Percentiles rank a stretch among this genome's conserved stretches.
Evolutionary conservation across 1,140 invertebrate species (phyloP).

Genomic region (Drosophila paulistorum): DNA sequence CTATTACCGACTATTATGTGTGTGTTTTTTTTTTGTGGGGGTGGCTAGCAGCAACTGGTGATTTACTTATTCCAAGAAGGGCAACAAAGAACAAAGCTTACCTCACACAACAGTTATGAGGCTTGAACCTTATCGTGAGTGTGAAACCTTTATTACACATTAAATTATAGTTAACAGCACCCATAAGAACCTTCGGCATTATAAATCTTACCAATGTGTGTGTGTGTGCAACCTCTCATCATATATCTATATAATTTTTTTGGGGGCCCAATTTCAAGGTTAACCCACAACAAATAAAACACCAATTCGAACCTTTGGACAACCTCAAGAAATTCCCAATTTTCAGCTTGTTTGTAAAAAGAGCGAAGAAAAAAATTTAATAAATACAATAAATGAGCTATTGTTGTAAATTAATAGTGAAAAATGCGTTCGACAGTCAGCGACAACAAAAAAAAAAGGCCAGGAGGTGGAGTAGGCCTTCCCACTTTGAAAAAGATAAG

Average conservation of each 20-base stretch:
- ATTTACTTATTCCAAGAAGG: conserved; percentile 14
- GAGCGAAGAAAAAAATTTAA: conserved; percentile 28
- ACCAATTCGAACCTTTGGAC: conserved; percentile 26
- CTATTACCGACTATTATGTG: not conserved
- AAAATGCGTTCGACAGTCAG: conserved; percentile 28
- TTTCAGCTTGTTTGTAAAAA: conserved; percentile 59
- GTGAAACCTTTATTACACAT: conserved; percentile 16
- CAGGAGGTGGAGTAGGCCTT: conserved; percentile 8
- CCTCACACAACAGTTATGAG: not conserved
- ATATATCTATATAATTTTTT: conserved; percentile 6
- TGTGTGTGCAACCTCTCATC: not conserved
- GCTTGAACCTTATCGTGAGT: not conserved
- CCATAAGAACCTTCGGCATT: conserved; percentile 18
- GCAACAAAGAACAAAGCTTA: conserved; percentile 18
- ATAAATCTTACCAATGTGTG: conserved; percentile 3
- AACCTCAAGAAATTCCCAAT: conserved; percentile 53
- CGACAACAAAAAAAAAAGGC: conserved; percentile 31
- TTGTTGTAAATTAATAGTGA: conserved; percentile 57
- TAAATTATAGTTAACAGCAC: conserved; percentile 11
- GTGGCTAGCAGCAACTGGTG: not conserved
- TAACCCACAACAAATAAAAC: not conserved
- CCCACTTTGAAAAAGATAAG: not conserved
- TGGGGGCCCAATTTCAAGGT: conserved; percentile 14
- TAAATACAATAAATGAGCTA: conserved; percentile 57
- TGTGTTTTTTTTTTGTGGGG: not conserved